Conservation (phyloP, 2,113 vertebrate genomes). For the Grantiella picta region DNA sequence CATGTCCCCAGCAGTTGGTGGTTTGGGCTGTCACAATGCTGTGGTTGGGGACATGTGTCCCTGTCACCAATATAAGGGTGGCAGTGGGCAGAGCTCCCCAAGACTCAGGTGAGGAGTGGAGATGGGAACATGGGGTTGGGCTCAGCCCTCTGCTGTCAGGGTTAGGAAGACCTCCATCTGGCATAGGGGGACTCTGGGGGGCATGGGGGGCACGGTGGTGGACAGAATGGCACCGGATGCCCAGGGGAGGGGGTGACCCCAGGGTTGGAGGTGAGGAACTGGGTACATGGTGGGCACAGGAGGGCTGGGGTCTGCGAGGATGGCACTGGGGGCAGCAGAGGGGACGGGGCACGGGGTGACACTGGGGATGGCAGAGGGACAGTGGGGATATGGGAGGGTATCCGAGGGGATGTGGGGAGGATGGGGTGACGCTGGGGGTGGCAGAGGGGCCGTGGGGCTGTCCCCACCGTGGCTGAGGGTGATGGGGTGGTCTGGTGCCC, state of each 20-base stretch:
- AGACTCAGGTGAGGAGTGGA: background rate
- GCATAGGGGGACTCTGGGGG: background rate
- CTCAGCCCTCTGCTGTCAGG: background rate
- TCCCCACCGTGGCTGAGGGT: background rate
- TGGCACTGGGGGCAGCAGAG: background rate
- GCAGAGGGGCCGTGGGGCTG: background rate
- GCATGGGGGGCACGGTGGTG: background rate
- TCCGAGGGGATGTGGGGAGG: background rate
- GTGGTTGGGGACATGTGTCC: background rate
- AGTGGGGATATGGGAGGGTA: background rate
- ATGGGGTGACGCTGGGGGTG: background rate
- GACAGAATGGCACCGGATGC: background rate
- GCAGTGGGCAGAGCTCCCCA: background rate
- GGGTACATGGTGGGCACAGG: background rate
- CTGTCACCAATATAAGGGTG: background rate
- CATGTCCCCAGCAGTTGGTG: background rate
- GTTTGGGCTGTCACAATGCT: background rate
- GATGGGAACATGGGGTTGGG: background rate
- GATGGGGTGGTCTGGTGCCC: background rate
- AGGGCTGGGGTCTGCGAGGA: background rate
- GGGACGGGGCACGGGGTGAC: accelerated
- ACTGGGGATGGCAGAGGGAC: background rate
- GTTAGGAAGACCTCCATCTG: background rate
- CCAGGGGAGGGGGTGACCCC: too few relatives aligned
- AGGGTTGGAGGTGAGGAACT: background rate